Percentiles rank a stretch among this genome's conserved stretches.
Conservation (phyloP, 2,888 invertebrate genomes). For the Andrena bicolor region DNA sequence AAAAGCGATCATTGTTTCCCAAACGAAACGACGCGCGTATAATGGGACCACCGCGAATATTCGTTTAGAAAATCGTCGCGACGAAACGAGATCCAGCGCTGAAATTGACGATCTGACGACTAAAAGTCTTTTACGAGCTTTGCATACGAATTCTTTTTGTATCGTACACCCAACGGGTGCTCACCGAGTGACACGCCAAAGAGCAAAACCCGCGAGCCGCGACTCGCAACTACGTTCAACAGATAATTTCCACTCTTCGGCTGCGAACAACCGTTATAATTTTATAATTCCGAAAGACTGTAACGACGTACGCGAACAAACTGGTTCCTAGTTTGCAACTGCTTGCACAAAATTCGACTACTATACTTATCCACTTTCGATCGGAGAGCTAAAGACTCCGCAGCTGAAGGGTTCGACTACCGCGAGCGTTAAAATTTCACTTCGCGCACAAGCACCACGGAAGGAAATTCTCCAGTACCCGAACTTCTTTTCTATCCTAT, state of each 20-base stretch:
- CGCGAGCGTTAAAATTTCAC: background rate
- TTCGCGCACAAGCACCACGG: constrained; percentile 31
- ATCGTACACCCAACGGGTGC: background rate
- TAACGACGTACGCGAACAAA: background rate
- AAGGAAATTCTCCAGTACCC: background rate
- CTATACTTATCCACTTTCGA: background rate
- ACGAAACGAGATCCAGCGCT: constrained; percentile 32
- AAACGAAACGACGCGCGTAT: constrained; percentile 42
- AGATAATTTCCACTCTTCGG: constrained; percentile 17
- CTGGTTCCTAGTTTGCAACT: constrained; percentile 50
- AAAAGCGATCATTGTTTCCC: constrained; percentile 41
- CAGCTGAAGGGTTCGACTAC: constrained; percentile 23
- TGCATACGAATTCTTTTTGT: constrained; percentile 3
- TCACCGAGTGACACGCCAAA: background rate
- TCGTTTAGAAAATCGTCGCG: constrained; percentile 25
- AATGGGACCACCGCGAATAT: constrained; percentile 63
- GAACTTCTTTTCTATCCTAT: constrained; percentile 11
- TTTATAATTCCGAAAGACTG: constrained; percentile 29
- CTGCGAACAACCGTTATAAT: constrained; percentile 13
- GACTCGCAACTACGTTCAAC: background rate
- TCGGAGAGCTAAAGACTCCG: background rate
- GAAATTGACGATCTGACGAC: constrained; percentile 44
- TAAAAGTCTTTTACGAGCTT: constrained; percentile 21
- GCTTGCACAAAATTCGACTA: constrained; percentile 47
- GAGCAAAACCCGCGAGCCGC: too few relatives aligned